Percentiles rank a stretch among this genome's conserved stretches.
Evolutionary conservation across 2,113 vertebrate species (phyloP).

Genomic region (Dunckerocampus dactyliophorus): DNA sequence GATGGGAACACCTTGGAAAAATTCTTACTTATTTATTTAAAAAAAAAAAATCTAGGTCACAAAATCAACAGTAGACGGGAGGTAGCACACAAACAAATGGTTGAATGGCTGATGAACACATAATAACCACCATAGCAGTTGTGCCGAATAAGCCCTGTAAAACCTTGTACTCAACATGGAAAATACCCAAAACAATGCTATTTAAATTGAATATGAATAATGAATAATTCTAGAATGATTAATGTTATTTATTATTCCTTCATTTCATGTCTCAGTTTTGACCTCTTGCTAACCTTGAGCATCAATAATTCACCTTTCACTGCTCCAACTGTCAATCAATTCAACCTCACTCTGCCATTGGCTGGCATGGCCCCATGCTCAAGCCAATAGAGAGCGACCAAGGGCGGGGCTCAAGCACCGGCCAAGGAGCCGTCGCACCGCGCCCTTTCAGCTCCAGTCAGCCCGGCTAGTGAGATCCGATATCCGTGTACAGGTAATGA

Average conservation of each 20-base stretch:
- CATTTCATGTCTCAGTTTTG: too few species aligned
- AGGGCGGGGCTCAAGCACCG: constrained; percentile 8
- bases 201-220: too few species aligned
- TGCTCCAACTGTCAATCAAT: constrained; percentile 10
- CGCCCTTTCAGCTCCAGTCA: constrained; percentile 33
- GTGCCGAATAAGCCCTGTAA: neutral
- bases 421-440: constrained; percentile 13
- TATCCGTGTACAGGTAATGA: constrained; percentile 41
- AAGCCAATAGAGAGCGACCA: neutral
- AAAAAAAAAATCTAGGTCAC: neutral
- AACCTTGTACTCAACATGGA: neutral
- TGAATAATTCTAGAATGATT: too few species aligned
- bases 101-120: neutral
- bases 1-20: too few species aligned
- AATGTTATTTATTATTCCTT: too few species aligned
- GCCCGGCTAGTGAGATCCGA: neutral
- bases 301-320: constrained; percentile 2
- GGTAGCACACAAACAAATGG: neutral
- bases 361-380: neutral
- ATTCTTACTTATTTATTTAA: too few species aligned
- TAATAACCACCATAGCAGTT: too few species aligned
- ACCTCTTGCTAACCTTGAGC: too few species aligned
- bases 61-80: neutral
- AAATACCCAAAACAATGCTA: neutral
- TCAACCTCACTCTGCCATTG: constrained; percentile 17